Percentiles rank a stretch among this genome's conserved stretches.
Conservation (phyloP, 2,888 invertebrate genomes). For the Beris chalybata region DNA sequence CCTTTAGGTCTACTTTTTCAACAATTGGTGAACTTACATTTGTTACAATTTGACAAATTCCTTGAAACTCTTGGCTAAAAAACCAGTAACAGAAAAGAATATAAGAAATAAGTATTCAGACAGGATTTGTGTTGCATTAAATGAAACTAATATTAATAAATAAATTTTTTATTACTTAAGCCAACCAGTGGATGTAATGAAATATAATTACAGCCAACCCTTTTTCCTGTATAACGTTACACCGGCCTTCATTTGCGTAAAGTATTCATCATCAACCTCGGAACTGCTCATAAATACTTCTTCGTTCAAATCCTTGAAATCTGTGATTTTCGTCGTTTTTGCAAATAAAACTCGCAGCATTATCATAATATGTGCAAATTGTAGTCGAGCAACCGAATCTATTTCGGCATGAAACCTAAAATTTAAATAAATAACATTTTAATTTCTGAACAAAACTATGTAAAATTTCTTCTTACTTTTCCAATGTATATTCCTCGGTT, state of each 20-base stretch:
- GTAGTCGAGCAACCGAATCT: conserved; percentile 53
- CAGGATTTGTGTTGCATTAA: too few species aligned
- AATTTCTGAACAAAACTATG: neutral
- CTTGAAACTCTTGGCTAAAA: too few species aligned
- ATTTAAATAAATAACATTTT: conserved; percentile 19
- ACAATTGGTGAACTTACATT: too few species aligned
- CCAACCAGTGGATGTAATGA: too few species aligned
- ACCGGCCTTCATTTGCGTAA: conserved; percentile 47
- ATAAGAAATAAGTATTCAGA: too few species aligned
- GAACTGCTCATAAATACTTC: conserved; percentile 52
- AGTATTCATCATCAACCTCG: conserved; percentile 50
- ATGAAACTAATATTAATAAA: too few species aligned
- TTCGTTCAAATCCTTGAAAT: conserved; percentile 55
- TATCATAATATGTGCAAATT: conserved; percentile 57
- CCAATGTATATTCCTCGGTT: too few species aligned
- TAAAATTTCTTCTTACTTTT: neutral
- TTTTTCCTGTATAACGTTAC: neutral
- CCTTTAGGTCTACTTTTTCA: too few species aligned
- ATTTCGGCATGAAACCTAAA: conserved; percentile 55
- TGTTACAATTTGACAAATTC: too few species aligned
- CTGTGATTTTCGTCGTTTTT: conserved; percentile 55
- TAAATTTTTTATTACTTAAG: too few species aligned
- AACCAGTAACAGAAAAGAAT: too few species aligned
- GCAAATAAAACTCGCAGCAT: conserved; percentile 60
- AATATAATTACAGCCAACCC: neutral